Evolutionary conservation across 1,140 invertebrate species (phyloP), one percentile per base, ranked within the genome.

Genomic region (Sipha flava): DNA sequence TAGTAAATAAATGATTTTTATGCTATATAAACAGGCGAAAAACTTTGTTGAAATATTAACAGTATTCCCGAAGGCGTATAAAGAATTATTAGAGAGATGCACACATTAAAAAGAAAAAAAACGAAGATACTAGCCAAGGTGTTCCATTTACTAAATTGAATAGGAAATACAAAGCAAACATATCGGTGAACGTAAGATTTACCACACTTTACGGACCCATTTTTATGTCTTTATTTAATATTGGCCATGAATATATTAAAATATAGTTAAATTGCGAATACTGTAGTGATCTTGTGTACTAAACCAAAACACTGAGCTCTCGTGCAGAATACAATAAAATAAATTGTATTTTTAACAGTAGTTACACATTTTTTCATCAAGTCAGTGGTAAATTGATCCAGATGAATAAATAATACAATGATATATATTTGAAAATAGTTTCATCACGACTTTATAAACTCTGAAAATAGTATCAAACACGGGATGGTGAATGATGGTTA

Each of bases 111-210:
- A 34, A 37, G 12, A 37, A 64, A n/a, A 64, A 34, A 12, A 37
- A 21, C 37, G 31, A 23, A 21, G 21, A 34, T 12, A 23, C 1
- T n/a, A n/a, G n/a, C n/a, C n/a, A 21, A 45, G 64, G 64, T 68
- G 37, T 45, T 68, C 40, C 64, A 68, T 68, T 68, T 68, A 45
- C 37, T 29, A 68, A 68, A 68, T 68, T 68, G 64, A 68, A 68
- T 68, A 26, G 5, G 12, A 23, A 45, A 45, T 16, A 68, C 26
- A 14, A 49, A 18, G n/a, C 16, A n/a, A n/a, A 49, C 64, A 26
- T 68, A 68, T 68, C 16, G 23, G 21, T n/a, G 26, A 68, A 18
- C 7, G 40, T 68, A 26, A 21, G 40, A 68, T 45, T 45, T 37
- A 10, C n/a, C 14, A 21, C n/a, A 21, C 34, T 45, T 43, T 45